Base-by-base conservation (phyloP, 2,888 invertebrate species). In the Smittia sp. region DNA sequence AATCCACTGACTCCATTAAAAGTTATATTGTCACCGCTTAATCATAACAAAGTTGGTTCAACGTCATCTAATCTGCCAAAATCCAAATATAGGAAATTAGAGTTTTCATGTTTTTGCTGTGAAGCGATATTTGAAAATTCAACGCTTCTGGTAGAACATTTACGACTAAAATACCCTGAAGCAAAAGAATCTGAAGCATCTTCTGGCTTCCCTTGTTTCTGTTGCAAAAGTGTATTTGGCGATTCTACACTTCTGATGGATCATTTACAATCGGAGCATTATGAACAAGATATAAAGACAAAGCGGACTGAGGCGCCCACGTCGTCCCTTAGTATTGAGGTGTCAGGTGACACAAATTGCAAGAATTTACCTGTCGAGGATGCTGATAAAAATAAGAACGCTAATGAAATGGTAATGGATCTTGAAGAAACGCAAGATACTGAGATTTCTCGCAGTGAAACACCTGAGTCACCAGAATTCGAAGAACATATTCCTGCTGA, bases 101-200 rank as follows among this genome's bases (percentile, higher is more conserved):
- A 52, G 27, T 69, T 69, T 69, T 32, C 15, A 7, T 69, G 69
- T 20, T 39, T 68, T 75, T 82, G 83, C 74, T 76, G 79, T 1
- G 80, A 80, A 68, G 80, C 77, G 65, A n/a, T 46, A 2, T 82
- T 81, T 70, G 79, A 80, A 27, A 79, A 80, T 76, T 83, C 82
- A 0, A 76, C 79, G 74, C 76, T 78, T 6, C 75, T 82, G 39
- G 81, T 80, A 69, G 80, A 81, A 69, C 46, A 46, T 46, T 15
- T 46, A 3, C 11, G 15, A 6, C 46, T n/a, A 2, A 11, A 46
- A 46, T 15, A 46, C n/a, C 46, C 46, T n/a, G n/a, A 46, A 15
- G 11, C 46, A 32, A 32, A 32, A 32, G 32, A 32, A 9, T 32
- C 9, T 9, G 9, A 32, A 32, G n/a, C n/a, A n/a, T n/a, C n/a